Evolutionary conservation across 2,113 vertebrate species (phyloP).

Genomic region (Toxotes jaculatrix): DNA sequence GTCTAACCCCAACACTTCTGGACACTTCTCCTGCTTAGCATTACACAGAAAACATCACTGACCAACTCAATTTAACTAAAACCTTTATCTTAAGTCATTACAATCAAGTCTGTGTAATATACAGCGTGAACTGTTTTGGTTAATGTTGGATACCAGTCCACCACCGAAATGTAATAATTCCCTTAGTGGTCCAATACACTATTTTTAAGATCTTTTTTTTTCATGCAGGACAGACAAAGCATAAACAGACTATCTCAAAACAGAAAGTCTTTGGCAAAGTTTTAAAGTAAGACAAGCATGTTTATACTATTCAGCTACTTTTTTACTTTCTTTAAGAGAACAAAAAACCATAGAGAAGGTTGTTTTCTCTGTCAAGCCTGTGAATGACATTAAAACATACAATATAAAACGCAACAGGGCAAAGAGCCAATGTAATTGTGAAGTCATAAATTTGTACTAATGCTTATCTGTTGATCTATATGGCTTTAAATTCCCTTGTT

Average conservation of each 20-base stretch:
- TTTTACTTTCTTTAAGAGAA: slow-evolving; percentile 22
- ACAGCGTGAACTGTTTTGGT: not conserved
- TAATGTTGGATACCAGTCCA: not conserved
- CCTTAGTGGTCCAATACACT: not conserved
- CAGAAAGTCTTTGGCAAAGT: slow-evolving; percentile 2
- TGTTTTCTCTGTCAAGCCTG: slow-evolving; percentile 33
- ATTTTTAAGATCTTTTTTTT: slow-evolving; percentile 1
- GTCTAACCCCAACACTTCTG: not conserved
- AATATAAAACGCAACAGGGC: slow-evolving; percentile 16
- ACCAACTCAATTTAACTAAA: not conserved
- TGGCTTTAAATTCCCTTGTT: slow-evolving; percentile 65
- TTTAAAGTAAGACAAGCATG: slow-evolving; percentile 30
- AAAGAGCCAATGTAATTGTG: slow-evolving; percentile 31
- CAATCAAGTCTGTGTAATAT: slow-evolving; percentile 1
- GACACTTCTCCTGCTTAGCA: slow-evolving; percentile 1
- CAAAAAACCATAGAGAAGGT: slow-evolving; percentile 1
- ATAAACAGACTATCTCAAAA: not conserved
- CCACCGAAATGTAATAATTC: slow-evolving; percentile 9
- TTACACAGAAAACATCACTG: slow-evolving; percentile 7
- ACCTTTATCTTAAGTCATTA: not conserved
- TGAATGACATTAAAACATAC: slow-evolving; percentile 29
- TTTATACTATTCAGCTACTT: slow-evolving; percentile 10
- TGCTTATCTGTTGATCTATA: slow-evolving; percentile 73
- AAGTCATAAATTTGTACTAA: slow-evolving; percentile 67
- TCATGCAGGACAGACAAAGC: slow-evolving; percentile 7